A percentile compares a stretch with the other conserved stretches of the same genome.
These are phyloP conservation scores for Alcedo atthis DNA, from an alignment of 2,797 vertebrate genomes.

Conservation along the genomic window DNA sequence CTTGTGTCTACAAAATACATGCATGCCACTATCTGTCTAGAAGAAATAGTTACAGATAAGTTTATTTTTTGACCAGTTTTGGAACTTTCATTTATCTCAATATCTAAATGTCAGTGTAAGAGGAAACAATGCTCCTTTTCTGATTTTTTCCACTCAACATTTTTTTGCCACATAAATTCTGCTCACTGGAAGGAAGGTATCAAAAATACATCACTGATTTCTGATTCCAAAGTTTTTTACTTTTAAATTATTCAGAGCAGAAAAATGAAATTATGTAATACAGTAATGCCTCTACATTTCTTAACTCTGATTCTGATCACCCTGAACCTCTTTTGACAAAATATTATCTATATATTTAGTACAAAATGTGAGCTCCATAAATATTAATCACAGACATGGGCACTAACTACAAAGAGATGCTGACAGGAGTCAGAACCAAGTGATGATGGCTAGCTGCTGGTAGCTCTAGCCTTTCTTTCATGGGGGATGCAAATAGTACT, in stretches of 20 bases:
- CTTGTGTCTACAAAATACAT: background rate
- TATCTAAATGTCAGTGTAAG: background rate
- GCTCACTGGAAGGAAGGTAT: background rate
- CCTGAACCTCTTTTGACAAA: background rate
- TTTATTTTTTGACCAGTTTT: background rate
- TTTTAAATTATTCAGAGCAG: background rate
- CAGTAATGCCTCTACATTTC: background rate
- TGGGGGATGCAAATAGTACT: background rate
- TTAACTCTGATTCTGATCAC: background rate
- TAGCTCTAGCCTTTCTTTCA: background rate
- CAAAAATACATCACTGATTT: background rate
- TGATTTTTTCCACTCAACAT: background rate
- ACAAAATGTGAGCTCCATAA: background rate
- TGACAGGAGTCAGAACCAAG: background rate
- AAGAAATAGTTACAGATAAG: background rate
- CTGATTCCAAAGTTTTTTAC: background rate
- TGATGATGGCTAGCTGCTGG: background rate
- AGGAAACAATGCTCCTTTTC: background rate
- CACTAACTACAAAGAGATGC: background rate
- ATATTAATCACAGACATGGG: background rate
- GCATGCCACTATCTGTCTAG: background rate
- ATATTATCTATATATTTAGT: background rate
- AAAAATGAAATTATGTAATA: background rate
- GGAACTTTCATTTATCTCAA: background rate
- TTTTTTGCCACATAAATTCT: background rate